Base-by-base conservation (phyloP, 2,888 invertebrate genomes). In the Cancer borealis region DNA sequence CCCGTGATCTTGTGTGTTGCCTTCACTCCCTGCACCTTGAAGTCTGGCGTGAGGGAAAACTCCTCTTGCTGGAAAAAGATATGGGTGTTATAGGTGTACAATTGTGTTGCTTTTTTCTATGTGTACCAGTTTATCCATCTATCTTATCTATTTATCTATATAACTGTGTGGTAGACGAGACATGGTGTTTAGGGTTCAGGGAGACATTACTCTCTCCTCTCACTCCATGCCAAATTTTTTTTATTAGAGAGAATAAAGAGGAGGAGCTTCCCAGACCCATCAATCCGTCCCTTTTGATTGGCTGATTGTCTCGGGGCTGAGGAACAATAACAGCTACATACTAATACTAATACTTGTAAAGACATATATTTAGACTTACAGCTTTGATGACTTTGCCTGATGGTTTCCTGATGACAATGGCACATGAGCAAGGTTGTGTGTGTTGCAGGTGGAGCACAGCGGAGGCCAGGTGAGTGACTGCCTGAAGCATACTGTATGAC, bases 361-460 rank as follows among this genome's bases (percentile, higher is more conserved):
- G 73, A 26, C 10, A 73, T 0, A 73, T 10, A 73, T 60, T 60
- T 46, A 14, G 49, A 90, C 92, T 94, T 47, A 94, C 94, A 26
- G 89, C 26, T 47, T 94, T 92, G n/a, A 92, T 87, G 54, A 92
- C 89, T 92, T 94, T 94, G 39, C 94, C 92, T 21, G 94, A 94
- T 8, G 94, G 89, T 54, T 94, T 94, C 60, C 47, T 94, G 12
- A 94, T n/a, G 0, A 92, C 47, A 17, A 94, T 12, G 4, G 21
- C 21, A 17, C 92, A 94, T 8, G 88, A 89, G n/a, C 30, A 88
- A 17, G 94, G 94, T 3, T 45, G 73, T 54, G 92, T 84, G 46
- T 92, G 89, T 12, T 47, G 87, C 10, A 92, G 49, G 8, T 92
- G 92, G 14, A 90, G 46, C 14, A 47, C 49, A 5, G 46, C 92